Percentiles rank a stretch among this genome's conserved stretches.
Evolutionary conservation across 1,140 invertebrate genomes (phyloP).

Genomic region (Paramacrobiotus metropolitanus): DNA sequence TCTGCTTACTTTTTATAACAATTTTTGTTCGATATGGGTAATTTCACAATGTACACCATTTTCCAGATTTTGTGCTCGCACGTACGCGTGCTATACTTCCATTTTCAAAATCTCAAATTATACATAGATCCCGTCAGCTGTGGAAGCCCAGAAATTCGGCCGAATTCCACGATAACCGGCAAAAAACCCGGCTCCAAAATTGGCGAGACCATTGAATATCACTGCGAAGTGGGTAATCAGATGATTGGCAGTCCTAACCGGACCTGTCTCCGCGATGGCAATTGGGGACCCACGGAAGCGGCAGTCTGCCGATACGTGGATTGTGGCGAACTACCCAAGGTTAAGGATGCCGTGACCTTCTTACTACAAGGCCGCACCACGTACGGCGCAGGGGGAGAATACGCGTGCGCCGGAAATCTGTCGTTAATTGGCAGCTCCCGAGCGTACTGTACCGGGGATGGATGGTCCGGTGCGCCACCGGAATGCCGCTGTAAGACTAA

Average conservation of each 20-base stretch:
- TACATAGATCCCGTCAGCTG: neutral
- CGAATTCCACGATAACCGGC: neutral
- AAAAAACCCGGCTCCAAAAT: neutral
- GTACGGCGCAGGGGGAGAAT: neutral
- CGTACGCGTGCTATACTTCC: too few relatives aligned
- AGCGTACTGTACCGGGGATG: neutral
- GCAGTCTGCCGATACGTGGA: neutral
- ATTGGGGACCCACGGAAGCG: neutral
- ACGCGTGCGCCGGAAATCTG: neutral
- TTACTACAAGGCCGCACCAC: neutral
- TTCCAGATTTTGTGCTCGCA: too few relatives aligned
- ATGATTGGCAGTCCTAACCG: neutral
- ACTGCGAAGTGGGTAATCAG: slow-evolving; percentile 1
- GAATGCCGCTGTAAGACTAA: slow-evolving; percentile 1
- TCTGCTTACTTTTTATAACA: neutral
- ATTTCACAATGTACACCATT: too few relatives aligned
- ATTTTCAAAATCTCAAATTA: too few relatives aligned
- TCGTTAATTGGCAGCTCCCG: neutral
- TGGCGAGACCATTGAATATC: neutral
- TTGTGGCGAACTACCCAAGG: neutral
- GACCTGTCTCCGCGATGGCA: neutral
- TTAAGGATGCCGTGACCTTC: neutral
- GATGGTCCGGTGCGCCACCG: neutral
- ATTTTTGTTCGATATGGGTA: neutral
- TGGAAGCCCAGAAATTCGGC: neutral